These are phyloP conservation scores for Meteorus cinctellus DNA, from an alignment of 2,888 invertebrate species.

Conservation along the genomic window DNA sequence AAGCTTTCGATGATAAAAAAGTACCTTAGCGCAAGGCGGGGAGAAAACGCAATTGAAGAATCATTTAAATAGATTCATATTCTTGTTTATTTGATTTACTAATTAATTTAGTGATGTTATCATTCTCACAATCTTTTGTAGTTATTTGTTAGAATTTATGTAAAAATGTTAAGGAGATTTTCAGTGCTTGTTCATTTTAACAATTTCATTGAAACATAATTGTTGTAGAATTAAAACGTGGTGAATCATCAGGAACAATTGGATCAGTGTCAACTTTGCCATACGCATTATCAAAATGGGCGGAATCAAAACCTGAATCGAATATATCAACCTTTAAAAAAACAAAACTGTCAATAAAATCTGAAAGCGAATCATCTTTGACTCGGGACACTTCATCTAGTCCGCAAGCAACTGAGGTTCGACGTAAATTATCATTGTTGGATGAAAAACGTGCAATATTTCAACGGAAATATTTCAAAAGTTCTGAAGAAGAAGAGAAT, in stretches of 20 bases:
- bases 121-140: background rate
- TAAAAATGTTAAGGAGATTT: background rate
- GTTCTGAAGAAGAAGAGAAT: slow-evolving; percentile 52
- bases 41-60: background rate
- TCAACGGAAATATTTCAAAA: slow-evolving; percentile 62
- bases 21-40: background rate
- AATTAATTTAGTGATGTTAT: background rate
- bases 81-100: background rate
- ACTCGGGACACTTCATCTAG: slow-evolving; percentile 45
- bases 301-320: slow-evolving; percentile 49
- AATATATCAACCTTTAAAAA: slow-evolving; percentile 34
- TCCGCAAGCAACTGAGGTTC: slow-evolving; percentile 60
- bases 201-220: background rate
- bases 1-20: background rate
- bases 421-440: slow-evolving; percentile 62
- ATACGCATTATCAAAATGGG: slow-evolving; percentile 76
- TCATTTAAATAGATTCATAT: background rate
- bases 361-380: slow-evolving; percentile 59
- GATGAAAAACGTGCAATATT: slow-evolving; percentile 68
- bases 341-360: slow-evolving; percentile 55
- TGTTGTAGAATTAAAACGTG: slow-evolving; percentile 26
- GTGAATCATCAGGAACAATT: background rate
- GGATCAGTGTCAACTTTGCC: slow-evolving; percentile 75
- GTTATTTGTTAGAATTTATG: background rate
- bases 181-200: background rate